Percentiles rank a stretch among this genome's conserved stretches.
Conservation (phyloP, 2,113 vertebrate species). For the Circaetus gallicus region DNA sequence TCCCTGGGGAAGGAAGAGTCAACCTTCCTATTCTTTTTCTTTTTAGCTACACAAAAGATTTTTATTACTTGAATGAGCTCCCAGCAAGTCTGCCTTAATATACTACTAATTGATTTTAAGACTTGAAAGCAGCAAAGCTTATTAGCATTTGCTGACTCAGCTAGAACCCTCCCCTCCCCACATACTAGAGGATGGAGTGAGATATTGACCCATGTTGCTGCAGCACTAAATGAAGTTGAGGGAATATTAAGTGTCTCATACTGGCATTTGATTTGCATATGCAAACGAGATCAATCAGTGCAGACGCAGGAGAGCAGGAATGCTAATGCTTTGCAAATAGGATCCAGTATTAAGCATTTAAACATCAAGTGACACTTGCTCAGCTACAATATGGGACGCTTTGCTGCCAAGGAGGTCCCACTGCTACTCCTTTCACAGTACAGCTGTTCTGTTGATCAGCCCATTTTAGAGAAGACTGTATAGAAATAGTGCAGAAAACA, state of each 20-base stretch:
- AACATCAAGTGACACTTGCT: neutral
- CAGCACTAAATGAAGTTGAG: slow-evolving; percentile 53
- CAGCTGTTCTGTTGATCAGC: neutral
- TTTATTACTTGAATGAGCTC: slow-evolving; percentile 77
- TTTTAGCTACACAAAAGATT: slow-evolving; percentile 67
- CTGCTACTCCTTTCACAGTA: rapidly evolving
- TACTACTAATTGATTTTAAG: slow-evolving; percentile 80
- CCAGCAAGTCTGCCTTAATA: slow-evolving; percentile 75
- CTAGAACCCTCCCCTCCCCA: slow-evolving; percentile 2
- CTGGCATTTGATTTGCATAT: slow-evolving; percentile 68
- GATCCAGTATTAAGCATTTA: neutral
- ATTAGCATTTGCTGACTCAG: slow-evolving; percentile 79
- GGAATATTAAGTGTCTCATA: slow-evolving; percentile 62
- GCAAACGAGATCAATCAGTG: slow-evolving; percentile 71
- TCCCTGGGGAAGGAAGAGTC: neutral
- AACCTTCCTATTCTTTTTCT: neutral
- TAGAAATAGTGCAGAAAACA: neutral
- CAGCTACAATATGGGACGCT: rapidly evolving
- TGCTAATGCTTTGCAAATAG: slow-evolving; percentile 25
- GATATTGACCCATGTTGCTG: slow-evolving; percentile 56
- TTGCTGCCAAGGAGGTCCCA: neutral
- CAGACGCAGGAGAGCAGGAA: slow-evolving; percentile 33
- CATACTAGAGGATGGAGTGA: neutral
- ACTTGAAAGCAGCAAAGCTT: slow-evolving; percentile 72
- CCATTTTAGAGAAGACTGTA: rapidly evolving